Evolutionary conservation across 2,113 vertebrate genomes (phyloP), one percentile per base, ranked within the genome.

Genomic region (Galbula dea): DNA sequence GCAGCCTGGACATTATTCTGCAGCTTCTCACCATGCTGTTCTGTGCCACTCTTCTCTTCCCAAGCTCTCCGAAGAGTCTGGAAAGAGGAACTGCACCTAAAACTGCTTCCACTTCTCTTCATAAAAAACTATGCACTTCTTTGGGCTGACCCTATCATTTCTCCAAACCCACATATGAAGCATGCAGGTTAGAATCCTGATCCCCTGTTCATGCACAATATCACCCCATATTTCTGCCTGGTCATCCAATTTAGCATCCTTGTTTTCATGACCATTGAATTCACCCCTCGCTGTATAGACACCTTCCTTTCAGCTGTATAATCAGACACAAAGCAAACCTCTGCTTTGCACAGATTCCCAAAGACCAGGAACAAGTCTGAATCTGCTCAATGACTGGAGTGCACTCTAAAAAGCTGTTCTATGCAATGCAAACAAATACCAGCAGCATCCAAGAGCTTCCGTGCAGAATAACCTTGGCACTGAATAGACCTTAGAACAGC

Each of bases 391-490:
- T 21, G 89, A 76, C 55, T 59, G 68, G 9, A 80, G 79, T 26
- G n/a, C 0, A 1, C 87, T 69, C 82, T 89, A 74, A 92, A 93
- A 85, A 89, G 91, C 94, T 94, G 58, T 37, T 95, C 82, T 55
- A 3, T 15, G 89, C 74, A 85, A 77, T 34, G 89, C 94, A 96
- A 96, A 96, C 93, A 92, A 93, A 92, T 37, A 86, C 66, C 58
- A 87, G 86, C 0, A 0, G 63, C 66, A 93, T 80, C 86, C 79
- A 94, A 83, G 88, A 91, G 91, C 84, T 77, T 75, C 88, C 74
- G 75, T 74, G 82, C 72, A 91, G 71, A 91, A 66, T 57, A 94
- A 91, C 95, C 90, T 93, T 94, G 95, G 94, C 90, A 86, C 89
- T 71, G 71, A 85, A 89, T 87, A 76, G 84, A 62, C 54, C 78